Evolutionary conservation across 2,888 invertebrate species (phyloP), one percentile per base, ranked within the genome.

Genomic region (Conchocele bisecta): DNA sequence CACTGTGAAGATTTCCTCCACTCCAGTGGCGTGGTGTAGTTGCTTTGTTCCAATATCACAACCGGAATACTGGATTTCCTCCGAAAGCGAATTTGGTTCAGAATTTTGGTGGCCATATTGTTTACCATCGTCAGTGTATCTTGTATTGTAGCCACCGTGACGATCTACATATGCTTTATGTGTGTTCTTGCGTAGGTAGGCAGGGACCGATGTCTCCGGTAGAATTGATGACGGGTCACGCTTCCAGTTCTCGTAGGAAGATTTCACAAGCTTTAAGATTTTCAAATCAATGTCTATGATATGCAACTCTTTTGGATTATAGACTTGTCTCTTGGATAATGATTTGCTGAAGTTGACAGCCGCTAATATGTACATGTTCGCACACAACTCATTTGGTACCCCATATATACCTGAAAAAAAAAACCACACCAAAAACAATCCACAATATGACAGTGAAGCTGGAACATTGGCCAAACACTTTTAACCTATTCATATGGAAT

Each of bases 321-420:
- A 15, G 15, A 7, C 29, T 5, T 48, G 15, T 13, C 29, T 54
- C 46, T 63, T 29, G n/a, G n/a, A n/a, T n/a, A n/a, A n/a, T n/a
- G n/a, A n/a, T n/a, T n/a, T n/a, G 33, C 65, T 61, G 35, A 53
- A 78, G 15, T 65, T 48, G 11, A 31, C 48, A 13, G 61, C 64
- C 9, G 74, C 75, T 24, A 59, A 41, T 0, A 75, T 44, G 31
- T 72, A 78, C 69, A 75, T 75, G 22, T 75, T 72, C 13, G 78
- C 66, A 67, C 75, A 75, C 9, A 72, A 42, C 13, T 54, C 54
- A 26, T 78, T 71, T 35, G 78, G 78, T 15, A 78, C 78, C 41
- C 51, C 75, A 66, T 65, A 78, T 46, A 75, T 72, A 26, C 75
- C 78, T 78, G 51, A n/a, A 31, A 48, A n/a, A n/a, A n/a, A n/a